A percentile compares a stretch with the other conserved stretches of the same genome.
Evolutionary conservation across 2,113 vertebrate genomes (phyloP).

Genomic region (Nycticorax nycticorax): DNA sequence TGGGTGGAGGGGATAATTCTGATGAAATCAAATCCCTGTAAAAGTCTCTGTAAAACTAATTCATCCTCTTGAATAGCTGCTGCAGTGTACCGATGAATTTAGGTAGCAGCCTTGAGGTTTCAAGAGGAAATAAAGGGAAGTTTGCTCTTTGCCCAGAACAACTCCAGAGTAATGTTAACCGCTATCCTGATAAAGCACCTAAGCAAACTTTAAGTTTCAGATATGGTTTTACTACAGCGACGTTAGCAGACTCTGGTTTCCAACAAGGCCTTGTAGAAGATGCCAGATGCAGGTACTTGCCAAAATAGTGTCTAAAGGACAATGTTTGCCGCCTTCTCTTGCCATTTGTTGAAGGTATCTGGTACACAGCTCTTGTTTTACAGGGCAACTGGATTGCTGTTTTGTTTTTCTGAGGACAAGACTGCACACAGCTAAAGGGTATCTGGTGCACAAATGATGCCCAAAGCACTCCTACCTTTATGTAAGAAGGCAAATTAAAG

Average conservation of each 20-base stretch:
- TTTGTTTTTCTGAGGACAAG: background rate
- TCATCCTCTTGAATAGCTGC: background rate
- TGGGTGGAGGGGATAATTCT: background rate
- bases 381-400: background rate
- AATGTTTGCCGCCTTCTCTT: background rate
- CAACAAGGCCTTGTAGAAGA: background rate
- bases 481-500: background rate
- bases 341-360: background rate
- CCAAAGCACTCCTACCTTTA: background rate
- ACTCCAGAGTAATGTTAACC: background rate
- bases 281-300: accelerated
- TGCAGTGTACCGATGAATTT: background rate
- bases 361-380: background rate
- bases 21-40: background rate
- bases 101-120: conserved; percentile 10
- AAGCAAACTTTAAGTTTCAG: background rate
- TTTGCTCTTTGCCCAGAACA: background rate
- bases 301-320: background rate
- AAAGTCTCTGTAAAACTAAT: background rate
- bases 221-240: background rate
- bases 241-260: background rate
- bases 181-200: background rate
- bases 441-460: background rate
- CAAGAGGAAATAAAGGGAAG: background rate
- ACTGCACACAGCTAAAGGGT: background rate